Base-by-base conservation (phyloP, 2,888 invertebrate genomes). In the Zootermopsis nevadensis region DNA sequence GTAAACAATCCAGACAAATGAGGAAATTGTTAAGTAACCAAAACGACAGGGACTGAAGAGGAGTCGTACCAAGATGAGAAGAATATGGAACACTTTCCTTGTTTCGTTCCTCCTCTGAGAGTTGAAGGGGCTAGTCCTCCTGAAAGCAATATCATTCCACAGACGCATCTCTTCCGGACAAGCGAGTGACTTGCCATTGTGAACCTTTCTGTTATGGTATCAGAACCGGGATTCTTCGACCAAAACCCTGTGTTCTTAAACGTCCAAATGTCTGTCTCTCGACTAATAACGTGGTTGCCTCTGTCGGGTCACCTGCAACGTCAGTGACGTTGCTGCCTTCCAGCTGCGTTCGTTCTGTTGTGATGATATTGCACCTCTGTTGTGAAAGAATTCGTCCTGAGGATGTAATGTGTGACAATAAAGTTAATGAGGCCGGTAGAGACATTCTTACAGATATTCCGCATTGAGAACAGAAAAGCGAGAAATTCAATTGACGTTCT, bases 51-150 rank as follows among this genome's bases (percentile, higher is more conserved):
- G 48, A 48, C 15, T 48, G 15, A 48, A 48, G 19, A 8, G 60
- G 55, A 4, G 27, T 12, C n/a, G 8, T 60, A 27, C 12, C n/a
- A n/a, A 60, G n/a, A 27, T 60, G 60, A 60, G 69, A 60, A 22
- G 60, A 66, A n/a, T n/a, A 1, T n/a, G 12, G 66, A 69, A 30
- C 30, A 6, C 3, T 31, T 7, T 69, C 69, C 31, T 69, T 10
- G 33, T 69, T 69, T 69, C 69, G n/a, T 27, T n/a, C 69, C 10
- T n/a, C 69, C 10, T 69, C 69, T 69, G 15, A 6, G 69, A 69
- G 15, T 33, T 69, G 69, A 69, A 31, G 33, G 69, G 19, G 33
- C 19, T 69, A 33, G 10, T 22, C 7, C 31, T 69, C 27, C 15
- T 69, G 69, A 33, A 69, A 69, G 69, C 33, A 69, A 69, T 31